These are phyloP conservation scores for Poecilia wingei DNA, from an alignment of 2,797 vertebrate species.

Conservation along the genomic window DNA sequence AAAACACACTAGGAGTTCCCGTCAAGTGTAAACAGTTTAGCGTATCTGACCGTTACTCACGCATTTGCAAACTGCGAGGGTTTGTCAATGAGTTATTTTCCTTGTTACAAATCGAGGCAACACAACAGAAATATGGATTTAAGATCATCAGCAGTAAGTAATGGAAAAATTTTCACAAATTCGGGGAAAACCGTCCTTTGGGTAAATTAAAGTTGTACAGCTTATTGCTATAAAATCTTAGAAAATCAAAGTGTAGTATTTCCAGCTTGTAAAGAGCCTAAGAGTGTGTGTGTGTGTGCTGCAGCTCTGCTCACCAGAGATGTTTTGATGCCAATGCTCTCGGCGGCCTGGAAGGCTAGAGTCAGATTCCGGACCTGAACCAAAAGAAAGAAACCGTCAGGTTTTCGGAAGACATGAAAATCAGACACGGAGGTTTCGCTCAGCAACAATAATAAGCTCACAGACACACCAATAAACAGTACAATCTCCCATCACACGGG, in stretches of 20 bases:
- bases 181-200: background rate
- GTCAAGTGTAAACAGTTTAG: constrained; percentile 18
- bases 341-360: constrained; percentile 95
- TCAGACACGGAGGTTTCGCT: constrained; percentile 33
- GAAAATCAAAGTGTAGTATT: constrained; percentile 22
- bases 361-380: constrained; percentile 91
- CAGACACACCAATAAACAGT: constrained; percentile 21
- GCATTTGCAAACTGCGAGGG: background rate
- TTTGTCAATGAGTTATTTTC: constrained; percentile 22
- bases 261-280: constrained; percentile 7
- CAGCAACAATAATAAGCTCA: constrained; percentile 35
- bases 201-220: constrained; percentile 6
- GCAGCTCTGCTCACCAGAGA: constrained; percentile 88
- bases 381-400: constrained; percentile 51
- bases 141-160: background rate
- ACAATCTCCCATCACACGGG: background rate
- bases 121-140: background rate
- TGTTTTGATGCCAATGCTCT: constrained; percentile 95
- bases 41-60: background rate
- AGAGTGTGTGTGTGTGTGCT: constrained; percentile 3
- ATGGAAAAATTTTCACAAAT: background rate
- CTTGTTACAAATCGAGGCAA: background rate
- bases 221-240: constrained; percentile 12
- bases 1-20: background rate
- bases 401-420: constrained; percentile 13